Evolutionary conservation across 2,113 vertebrate genomes (phyloP).

Genomic region (Cochlearius cochlearius): DNA sequence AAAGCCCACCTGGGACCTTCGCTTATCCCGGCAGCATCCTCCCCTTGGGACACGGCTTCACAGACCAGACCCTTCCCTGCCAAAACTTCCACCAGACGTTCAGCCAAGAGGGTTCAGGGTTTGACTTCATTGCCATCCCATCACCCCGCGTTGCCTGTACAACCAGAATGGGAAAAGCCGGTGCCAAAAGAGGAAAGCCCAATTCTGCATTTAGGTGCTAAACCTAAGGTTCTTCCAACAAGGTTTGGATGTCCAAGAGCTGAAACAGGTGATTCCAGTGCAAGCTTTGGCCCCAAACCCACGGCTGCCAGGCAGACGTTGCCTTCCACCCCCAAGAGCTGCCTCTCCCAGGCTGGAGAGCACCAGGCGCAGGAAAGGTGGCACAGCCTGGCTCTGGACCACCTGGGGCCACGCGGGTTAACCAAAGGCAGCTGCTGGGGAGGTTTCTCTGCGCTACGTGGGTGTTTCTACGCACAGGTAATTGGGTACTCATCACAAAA

Average conservation of each 20-base stretch:
- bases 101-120: neutral
- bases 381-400: neutral
- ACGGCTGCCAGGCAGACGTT: neutral
- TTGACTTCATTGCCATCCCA: neutral
- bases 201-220: neutral
- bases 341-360: neutral
- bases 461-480: neutral
- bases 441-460: neutral
- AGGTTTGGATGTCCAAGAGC: neutral
- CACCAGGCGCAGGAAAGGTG: neutral
- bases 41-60: rapidly evolving
- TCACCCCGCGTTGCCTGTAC: rapidly evolving
- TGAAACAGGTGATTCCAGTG: rapidly evolving
- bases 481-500: neutral
- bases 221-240: neutral
- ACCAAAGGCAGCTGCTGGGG: neutral
- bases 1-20: neutral
- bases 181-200: neutral
- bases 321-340: neutral
- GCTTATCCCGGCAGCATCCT: neutral
- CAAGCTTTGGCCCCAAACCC: neutral
- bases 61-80: neutral
- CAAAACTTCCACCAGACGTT: neutral
- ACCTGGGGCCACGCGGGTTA: neutral
- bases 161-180: neutral